Evolutionary conservation across 2,113 vertebrate species (phyloP).

Genomic region (Ibidorhyncha struthersii): DNA sequence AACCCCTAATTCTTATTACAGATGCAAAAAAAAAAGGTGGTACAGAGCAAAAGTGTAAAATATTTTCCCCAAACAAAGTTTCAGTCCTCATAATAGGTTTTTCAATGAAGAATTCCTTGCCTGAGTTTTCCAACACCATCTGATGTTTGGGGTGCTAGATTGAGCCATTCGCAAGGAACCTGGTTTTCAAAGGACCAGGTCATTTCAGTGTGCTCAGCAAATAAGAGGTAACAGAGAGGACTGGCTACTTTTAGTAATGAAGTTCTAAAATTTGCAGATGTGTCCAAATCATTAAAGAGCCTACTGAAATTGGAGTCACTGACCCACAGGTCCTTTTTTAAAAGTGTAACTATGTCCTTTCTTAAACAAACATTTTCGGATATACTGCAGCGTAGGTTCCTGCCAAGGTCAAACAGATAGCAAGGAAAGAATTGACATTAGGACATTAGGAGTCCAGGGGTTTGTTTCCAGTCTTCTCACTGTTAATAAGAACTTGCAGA

Average conservation of each 20-base stretch:
- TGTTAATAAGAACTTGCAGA: background rate
- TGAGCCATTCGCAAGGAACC: background rate
- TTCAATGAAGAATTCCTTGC: background rate
- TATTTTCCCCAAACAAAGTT: background rate
- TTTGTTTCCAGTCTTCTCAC: background rate
- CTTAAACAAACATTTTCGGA: background rate
- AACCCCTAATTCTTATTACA: background rate
- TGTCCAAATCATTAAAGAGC: background rate
- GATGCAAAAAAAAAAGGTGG: background rate
- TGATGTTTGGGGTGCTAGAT: background rate
- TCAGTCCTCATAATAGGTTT: background rate
- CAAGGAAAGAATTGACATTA: background rate
- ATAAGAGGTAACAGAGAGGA: background rate
- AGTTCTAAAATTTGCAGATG: background rate
- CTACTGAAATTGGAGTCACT: background rate
- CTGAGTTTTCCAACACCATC: background rate
- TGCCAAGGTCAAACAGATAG: background rate
- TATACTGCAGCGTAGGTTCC: background rate
- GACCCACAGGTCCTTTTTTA: background rate
- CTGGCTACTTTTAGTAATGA: background rate
- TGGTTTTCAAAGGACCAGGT: background rate
- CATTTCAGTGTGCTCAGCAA: background rate
- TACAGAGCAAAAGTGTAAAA: background rate
- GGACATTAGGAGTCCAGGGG: background rate
- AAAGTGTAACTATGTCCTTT: background rate